Base-by-base conservation (phyloP, 2,888 invertebrate species). In the Meteorus colon region DNA sequence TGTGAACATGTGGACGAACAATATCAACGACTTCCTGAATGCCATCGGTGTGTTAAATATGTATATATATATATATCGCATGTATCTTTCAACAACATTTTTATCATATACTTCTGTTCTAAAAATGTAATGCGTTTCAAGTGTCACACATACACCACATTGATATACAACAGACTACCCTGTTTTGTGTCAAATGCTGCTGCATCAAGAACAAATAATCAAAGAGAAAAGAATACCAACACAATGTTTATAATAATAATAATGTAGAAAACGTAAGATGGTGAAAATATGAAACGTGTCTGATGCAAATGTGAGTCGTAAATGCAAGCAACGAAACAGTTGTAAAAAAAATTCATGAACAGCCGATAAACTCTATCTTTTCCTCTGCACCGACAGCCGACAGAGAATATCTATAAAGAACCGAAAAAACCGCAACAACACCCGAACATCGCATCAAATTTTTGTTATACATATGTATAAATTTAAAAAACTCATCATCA, bases 401-500 rank as follows among this genome's bases (percentile, higher is more conserved):
- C 73, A n/a, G 37, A 63, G 51, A 67, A 48, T 24, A 67, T 31
- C 3, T 41, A 67, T 41, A 27, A 48, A 37, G 67, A 29, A 34
- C 67, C 34, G n/a, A 74, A 34, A 70, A 68, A 63, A 70, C 66
- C 70, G 63, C 68, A 76, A 78, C 78, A 79, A 77, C 77, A 73
- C 77, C 68, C 76, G 78, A 76, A 80, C 81, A 81, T 81, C 82
- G 79, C 79, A 79, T 81, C 19, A 19, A 83, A 80, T 84, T 84
- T 82, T 78, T 70, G 82, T 82, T 84, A 19, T 55, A 19, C n/a
- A 16, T 48, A 19, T 55, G 8, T 55, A 19, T 19, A 19, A 1
- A 19, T 24, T 2, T 55, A 3, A 19, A 55, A n/a, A 19, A 55
- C 19, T 78, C 76, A 77, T 68, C 78, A 73, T 75, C 78, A 75